These are phyloP conservation scores for Scylla paramamosain DNA, from an alignment of 1,140 invertebrate genomes.

Conservation along the genomic window DNA sequence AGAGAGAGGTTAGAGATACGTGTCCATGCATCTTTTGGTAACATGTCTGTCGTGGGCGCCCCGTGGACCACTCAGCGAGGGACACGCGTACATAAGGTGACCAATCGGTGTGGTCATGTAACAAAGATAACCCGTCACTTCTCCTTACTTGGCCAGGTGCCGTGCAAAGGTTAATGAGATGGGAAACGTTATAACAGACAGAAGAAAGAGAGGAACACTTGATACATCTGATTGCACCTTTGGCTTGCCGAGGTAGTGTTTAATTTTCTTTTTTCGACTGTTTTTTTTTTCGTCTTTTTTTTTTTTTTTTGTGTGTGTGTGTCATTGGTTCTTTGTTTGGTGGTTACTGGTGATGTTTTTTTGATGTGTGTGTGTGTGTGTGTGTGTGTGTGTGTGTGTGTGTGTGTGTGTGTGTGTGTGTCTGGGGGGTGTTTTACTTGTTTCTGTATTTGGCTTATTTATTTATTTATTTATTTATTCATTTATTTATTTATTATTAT, in stretches of 20 bases:
- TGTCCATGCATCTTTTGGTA: not conserved
- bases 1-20: not conserved
- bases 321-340: not conserved
- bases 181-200: not conserved
- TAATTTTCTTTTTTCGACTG: not conserved
- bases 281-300: not conserved
- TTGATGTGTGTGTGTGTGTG: not conserved
- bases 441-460: not conserved
- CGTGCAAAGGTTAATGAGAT: constrained; percentile 3
- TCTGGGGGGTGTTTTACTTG: not conserved
- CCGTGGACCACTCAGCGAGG: not conserved
- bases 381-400: not conserved
- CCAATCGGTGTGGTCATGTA: not conserved
- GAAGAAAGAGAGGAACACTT: not conserved
- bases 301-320: not conserved
- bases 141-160: not conserved
- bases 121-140: not conserved
- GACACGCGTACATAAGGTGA: not conserved
- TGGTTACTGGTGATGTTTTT: not conserved
- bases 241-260: not conserved
- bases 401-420: not conserved
- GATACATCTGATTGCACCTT: not conserved
- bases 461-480: not conserved
- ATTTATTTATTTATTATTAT: not conserved
- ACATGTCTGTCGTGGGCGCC: not conserved